Percentiles rank a stretch among this genome's conserved stretches.
Conservation (phyloP, 2,113 vertebrate genomes). For the Rhinolophus sinicus region DNA sequence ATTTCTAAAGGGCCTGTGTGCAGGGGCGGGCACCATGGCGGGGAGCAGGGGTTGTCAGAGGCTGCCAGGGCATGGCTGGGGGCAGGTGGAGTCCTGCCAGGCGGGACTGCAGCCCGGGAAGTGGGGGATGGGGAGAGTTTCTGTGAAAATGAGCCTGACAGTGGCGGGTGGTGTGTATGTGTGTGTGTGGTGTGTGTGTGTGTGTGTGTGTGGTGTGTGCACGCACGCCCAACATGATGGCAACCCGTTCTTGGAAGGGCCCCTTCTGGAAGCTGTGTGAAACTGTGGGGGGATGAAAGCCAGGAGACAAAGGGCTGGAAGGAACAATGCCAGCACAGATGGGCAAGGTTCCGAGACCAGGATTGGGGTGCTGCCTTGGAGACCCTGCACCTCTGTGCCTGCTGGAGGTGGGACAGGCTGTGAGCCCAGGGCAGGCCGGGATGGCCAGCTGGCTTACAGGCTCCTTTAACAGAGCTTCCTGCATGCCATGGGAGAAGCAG, state of each 20-base stretch:
- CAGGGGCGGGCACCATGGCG: background rate
- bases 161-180: background rate
- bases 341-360: background rate
- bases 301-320: slow-evolving; percentile 12
- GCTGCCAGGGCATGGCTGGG: background rate
- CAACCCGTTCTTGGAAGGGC: background rate
- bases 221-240: background rate
- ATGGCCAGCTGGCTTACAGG: background rate
- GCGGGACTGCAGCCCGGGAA: background rate
- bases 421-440: background rate
- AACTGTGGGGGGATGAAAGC: background rate
- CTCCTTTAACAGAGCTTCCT: background rate
- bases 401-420: accelerated
- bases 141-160: background rate
- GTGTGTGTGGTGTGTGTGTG: background rate
- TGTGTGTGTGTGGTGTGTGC: background rate
- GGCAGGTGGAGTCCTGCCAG: background rate
- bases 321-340: background rate
- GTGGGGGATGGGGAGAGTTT: background rate
- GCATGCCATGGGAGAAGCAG: accelerated
- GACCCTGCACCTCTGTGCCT: background rate
- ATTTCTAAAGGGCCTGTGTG: slow-evolving; percentile 38
- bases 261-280: background rate
- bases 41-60: background rate
- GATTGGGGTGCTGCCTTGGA: background rate